These are phyloP conservation scores for Xerus rutilus DNA, from an alignment of 2,797 vertebrate genomes.

Conservation along the genomic window DNA sequence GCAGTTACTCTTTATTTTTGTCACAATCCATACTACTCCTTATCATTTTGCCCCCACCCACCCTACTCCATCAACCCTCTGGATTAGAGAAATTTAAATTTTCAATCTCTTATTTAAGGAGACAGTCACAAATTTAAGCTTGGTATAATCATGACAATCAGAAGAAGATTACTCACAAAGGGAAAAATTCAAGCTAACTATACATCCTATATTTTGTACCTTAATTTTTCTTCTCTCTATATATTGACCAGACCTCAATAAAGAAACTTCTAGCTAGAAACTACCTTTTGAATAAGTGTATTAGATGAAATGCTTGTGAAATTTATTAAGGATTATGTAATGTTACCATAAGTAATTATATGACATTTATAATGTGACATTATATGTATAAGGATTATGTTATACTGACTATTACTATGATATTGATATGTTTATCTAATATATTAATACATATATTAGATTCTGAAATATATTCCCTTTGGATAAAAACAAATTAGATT, in stretches of 20 bases:
- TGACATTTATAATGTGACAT: background rate
- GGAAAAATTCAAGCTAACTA: background rate
- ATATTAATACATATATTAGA: background rate
- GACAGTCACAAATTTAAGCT: background rate
- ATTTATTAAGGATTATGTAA: background rate
- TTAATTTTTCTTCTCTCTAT: background rate
- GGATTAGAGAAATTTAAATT: background rate
- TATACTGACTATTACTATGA: background rate
- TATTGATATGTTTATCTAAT: background rate
- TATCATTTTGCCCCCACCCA: background rate
- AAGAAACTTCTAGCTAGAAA: constrained; percentile 1
- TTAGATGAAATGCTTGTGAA: constrained; percentile 18
- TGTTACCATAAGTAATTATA: background rate
- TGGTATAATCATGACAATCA: background rate
- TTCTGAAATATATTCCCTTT: background rate
- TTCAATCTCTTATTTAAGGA: background rate
- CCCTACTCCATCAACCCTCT: background rate
- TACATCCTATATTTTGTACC: background rate
- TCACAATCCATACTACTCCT: background rate
- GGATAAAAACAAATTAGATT: constrained; percentile 10
- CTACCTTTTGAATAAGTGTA: background rate
- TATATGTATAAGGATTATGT: background rate
- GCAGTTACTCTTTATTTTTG: background rate
- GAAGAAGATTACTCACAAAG: background rate
- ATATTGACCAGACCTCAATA: background rate